Evolutionary conservation across 1,140 invertebrate species (phyloP).

Genomic region (Geopemphigus sp.): DNA sequence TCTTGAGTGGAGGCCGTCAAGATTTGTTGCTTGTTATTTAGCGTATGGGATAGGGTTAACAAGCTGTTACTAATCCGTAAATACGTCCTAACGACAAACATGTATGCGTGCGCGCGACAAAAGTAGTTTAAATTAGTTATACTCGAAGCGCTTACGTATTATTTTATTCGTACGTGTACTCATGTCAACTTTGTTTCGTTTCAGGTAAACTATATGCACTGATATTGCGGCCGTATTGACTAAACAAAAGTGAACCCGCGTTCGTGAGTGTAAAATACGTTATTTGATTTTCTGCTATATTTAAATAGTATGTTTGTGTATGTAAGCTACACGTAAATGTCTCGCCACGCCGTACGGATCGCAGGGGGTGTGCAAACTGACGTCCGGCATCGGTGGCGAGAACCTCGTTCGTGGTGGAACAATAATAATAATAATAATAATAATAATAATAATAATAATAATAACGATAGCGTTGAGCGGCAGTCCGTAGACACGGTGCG

Average conservation of each 20-base stretch:
- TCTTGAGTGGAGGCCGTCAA: constrained; percentile 34
- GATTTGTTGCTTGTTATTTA: constrained; percentile 43
- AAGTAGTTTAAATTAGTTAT: constrained; percentile 46
- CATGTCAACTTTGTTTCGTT: constrained; percentile 29
- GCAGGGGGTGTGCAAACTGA: background rate
- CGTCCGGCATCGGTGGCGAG: no score
- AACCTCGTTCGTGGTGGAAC: no score
- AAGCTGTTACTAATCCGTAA: constrained; percentile 45
- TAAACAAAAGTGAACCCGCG: constrained; percentile 3
- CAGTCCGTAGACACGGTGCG: no score
- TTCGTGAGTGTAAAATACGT: constrained; percentile 6
- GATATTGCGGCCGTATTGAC: constrained; percentile 6
- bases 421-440: background rate
- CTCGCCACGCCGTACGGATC: no score
- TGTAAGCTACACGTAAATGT: no score
- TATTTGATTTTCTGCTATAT: background rate
- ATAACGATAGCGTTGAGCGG: no score
- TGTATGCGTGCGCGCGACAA: background rate
- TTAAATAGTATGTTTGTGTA: no score
- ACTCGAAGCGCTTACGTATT: background rate
- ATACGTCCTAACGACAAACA: constrained; percentile 42
- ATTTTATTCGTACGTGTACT: background rate
- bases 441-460: no score
- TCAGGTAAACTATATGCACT: constrained; percentile 32
- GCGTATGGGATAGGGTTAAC: constrained; percentile 28